Evolutionary conservation across 2,113 vertebrate species (phyloP).

Genomic region (Boulengeromyrus knoepffleri): DNA sequence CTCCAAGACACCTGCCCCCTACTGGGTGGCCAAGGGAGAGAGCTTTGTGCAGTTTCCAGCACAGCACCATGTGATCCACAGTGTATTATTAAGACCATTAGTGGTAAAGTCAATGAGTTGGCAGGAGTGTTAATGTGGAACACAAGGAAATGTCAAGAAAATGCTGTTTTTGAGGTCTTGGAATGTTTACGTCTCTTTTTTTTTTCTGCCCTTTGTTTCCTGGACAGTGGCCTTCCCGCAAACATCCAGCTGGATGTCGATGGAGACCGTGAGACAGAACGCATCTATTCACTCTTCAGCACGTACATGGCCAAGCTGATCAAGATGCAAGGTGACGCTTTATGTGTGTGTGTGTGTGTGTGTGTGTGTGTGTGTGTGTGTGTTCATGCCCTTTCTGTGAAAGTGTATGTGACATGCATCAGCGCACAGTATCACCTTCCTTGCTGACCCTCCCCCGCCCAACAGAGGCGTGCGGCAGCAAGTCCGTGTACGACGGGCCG

Average conservation of each 20-base stretch:
- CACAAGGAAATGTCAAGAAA: neutral
- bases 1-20: neutral
- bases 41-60: neutral
- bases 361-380: neutral
- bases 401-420: neutral
- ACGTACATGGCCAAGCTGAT: constrained; percentile 85
- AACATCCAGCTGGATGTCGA: constrained; percentile 97
- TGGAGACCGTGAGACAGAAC: constrained; percentile 90
- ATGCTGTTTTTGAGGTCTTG: neutral
- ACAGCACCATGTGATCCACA: neutral
- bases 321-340: constrained; percentile 88
- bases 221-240: constrained; percentile 79
- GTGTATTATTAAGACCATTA: neutral
- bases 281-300: constrained; percentile 91
- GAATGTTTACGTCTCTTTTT: neutral
- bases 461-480: constrained; percentile 93
- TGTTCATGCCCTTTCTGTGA: neutral
- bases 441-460: neutral
- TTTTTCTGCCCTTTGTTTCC: constrained; percentile 21
- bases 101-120: neutral
- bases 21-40: neutral
- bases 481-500: constrained; percentile 88
- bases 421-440: neutral
- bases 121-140: neutral
- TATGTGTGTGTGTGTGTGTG: neutral